Conservation (phyloP, 1,140 invertebrate species). For the Papilio machaon region DNA sequence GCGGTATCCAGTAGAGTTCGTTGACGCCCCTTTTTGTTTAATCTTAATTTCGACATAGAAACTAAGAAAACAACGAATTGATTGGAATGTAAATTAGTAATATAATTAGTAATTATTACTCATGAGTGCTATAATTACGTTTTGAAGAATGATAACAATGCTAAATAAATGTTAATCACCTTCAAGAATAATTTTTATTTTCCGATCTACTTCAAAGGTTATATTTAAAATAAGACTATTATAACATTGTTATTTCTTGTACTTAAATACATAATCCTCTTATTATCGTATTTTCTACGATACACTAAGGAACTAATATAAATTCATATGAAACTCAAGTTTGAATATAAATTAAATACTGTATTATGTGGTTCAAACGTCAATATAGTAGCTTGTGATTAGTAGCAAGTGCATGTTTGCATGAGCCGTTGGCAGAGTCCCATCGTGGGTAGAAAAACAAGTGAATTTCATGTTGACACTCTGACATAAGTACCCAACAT, state of each 20-base stretch:
- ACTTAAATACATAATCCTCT: constrained; percentile 1
- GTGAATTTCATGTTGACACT: too few relatives aligned
- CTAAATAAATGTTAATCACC: constrained; percentile 22
- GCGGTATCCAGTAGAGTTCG: constrained; percentile 49
- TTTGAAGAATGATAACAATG: constrained; percentile 12
- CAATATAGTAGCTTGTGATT: neutral
- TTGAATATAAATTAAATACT: neutral
- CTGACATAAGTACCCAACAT: too few relatives aligned
- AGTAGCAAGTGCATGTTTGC: too few relatives aligned
- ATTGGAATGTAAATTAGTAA: neutral
- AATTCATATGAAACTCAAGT: neutral
- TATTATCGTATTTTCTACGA: neutral
- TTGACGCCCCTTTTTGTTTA: constrained; percentile 67
- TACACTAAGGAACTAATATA: neutral
- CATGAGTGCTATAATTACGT: constrained; percentile 11
- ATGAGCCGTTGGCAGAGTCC: too few relatives aligned
- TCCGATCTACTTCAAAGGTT: neutral
- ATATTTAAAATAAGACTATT: neutral
- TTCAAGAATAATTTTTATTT: constrained; percentile 11
- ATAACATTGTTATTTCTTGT: neutral
- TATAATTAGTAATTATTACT: constrained; percentile 1
- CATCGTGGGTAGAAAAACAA: too few relatives aligned
- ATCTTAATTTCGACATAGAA: neutral
- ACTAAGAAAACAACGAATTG: neutral
- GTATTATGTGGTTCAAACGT: neutral